A percentile compares a stretch with the other conserved stretches of the same genome.
phyloP scores from a whole-genome alignment of 2,113 vertebrate species.

The Spilogale gracilis region DNA sequence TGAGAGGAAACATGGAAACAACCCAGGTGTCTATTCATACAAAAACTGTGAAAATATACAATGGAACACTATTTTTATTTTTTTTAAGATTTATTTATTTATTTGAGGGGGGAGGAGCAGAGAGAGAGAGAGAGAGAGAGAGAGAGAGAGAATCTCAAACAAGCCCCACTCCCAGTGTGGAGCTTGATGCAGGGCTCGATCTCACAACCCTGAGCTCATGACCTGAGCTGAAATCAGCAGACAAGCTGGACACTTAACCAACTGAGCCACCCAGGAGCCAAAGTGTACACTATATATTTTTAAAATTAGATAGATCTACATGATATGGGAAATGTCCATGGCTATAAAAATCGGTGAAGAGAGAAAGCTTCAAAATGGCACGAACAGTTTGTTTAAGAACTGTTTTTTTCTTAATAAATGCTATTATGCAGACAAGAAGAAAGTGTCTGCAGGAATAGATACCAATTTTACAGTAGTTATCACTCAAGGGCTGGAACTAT shows the following conservation, averaged over 20 bases:
- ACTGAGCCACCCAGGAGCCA: background rate
- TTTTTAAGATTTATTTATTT: background rate
- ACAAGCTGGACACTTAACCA: background rate
- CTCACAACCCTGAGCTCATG: background rate
- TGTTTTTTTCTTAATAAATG: constrained; percentile 39
- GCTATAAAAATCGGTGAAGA: background rate
- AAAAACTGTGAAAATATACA: constrained; percentile 7
- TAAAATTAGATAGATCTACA: background rate
- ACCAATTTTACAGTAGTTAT: background rate
- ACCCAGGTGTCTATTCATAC: background rate
- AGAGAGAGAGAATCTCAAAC: background rate
- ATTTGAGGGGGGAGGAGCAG: background rate
- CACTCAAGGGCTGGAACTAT: background rate
- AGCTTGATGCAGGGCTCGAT: background rate
- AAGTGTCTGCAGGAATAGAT: background rate
- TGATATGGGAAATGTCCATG: background rate
- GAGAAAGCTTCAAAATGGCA: constrained; percentile 32
- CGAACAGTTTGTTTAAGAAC: background rate
- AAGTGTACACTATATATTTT: background rate
- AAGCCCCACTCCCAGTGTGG: background rate
- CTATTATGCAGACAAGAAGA: background rate
- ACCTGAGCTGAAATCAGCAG: background rate
- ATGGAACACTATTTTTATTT: background rate
- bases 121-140: background rate
- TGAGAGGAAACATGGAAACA: constrained; percentile 19